Base-by-base conservation (phyloP, 2,888 invertebrate species). In the Lasioglossum morio region DNA sequence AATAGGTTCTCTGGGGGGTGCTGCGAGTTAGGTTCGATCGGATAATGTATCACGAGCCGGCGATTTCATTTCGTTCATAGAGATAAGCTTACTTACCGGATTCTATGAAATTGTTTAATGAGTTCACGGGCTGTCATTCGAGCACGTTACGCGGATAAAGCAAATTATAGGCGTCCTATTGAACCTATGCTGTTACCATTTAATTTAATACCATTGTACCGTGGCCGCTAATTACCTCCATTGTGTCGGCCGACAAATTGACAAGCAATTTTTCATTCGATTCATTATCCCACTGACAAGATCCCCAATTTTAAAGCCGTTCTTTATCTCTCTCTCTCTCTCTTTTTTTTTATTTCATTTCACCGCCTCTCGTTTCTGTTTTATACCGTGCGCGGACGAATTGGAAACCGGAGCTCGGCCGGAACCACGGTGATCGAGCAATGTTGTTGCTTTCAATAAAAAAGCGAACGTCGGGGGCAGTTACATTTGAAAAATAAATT, bases 31-130 rank as follows among this genome's bases (percentile, higher is more conserved):
- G 19, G 3, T 19, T 66, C 19, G 12, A 23, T 34, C 23, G 23
- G 8, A 40, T 37, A 37, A 37, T 37, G n/a, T 40, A 37, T 37
- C 63, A 16, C 30, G 12, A 4, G 37, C 37, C 23, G 37, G 12
- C 12, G 23, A 37, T 37, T 77, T 76, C 30, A 10, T 14, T 72
- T 46, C 30, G 27, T n/a, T 27, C 19, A 34, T n/a, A 57, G 5
- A 69, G 23, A 46, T 30, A 8, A 12, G 63, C 53, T 30, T 27
- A 43, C 46, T 46, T 43, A 34, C 19, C 5, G 60, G 34, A 74
- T 79, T 73, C n/a, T 48, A 19, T 34, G 30, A 85, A 84, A 88
- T 86, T 83, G 88, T 89, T 90, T 78, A 86, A 88, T 82, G 81
- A 80, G 82, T 80, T 79, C 74, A 63, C 75, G 76, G 74, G 57